phyloP scores from a whole-genome alignment of 2,797 vertebrate genomes.

The Mycteria americana region DNA sequence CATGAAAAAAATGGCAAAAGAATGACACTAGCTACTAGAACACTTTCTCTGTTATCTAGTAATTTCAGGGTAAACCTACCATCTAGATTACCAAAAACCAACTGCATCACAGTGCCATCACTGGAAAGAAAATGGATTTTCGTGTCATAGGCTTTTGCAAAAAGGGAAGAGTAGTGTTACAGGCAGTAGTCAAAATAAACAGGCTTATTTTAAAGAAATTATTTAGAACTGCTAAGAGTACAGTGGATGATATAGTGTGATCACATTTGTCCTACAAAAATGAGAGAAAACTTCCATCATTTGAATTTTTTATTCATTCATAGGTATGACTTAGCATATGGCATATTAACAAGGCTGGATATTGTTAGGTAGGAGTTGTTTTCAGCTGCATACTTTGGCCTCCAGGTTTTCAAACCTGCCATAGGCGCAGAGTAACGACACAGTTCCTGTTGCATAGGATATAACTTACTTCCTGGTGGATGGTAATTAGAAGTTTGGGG shows the following conservation, averaged over 20 bases:
- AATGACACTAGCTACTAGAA: not conserved
- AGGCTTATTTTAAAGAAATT: not conserved
- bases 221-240: not conserved
- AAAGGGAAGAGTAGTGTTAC: not conserved
- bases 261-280: not conserved
- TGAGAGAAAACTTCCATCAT: not conserved
- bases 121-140: not conserved
- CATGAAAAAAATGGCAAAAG: not conserved
- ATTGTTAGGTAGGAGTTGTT: not conserved
- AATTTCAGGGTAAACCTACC: not conserved
- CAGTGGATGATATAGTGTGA: not conserved
- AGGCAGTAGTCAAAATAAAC: not conserved
- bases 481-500: not conserved
- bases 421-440: not conserved
- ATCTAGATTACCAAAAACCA: not conserved
- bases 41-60: not conserved
- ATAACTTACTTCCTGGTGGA: not conserved
- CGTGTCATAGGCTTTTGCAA: not conserved
- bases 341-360: not conserved
- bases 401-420: slow-evolving; percentile 7
- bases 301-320: not conserved
- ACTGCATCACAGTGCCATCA: not conserved
- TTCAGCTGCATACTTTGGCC: slow-evolving; percentile 7
- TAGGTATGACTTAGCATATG: slow-evolving; percentile 9
- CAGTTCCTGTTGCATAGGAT: not conserved